A percentile compares a stretch with the other conserved stretches of the same genome.
Evolutionary conservation across 2,888 invertebrate genomes (phyloP).

Genomic region (Pristionchus maxplancki): DNA sequence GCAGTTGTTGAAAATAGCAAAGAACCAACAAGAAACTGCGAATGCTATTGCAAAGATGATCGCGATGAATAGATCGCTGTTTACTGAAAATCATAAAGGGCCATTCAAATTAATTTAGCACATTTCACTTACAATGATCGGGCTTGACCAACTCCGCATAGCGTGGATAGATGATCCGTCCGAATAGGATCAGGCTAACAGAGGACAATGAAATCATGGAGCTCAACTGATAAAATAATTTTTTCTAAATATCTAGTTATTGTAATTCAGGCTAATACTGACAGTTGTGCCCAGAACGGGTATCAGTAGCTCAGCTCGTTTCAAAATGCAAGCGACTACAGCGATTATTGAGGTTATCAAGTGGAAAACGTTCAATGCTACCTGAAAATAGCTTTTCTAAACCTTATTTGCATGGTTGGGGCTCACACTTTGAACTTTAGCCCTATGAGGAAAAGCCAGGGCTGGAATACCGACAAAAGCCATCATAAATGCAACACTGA

Average conservation of each 20-base stretch:
- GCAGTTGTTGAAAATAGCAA: not conserved
- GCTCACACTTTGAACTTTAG: not conserved
- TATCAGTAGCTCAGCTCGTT: not conserved
- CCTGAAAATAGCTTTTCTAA: not conserved
- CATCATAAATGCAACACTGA: not conserved
- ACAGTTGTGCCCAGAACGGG: not conserved
- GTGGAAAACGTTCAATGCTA: not conserved
- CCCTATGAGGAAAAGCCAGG: not conserved
- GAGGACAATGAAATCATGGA: not conserved
- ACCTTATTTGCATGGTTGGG: not conserved
- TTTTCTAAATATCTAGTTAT: not conserved
- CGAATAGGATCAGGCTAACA: not conserved
- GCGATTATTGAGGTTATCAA: not conserved
- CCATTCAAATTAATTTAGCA: not conserved
- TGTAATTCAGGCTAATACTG: not conserved
- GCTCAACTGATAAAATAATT: not conserved
- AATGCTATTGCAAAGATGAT: not conserved
- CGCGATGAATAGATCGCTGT: not conserved
- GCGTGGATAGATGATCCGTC: not conserved
- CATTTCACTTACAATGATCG: not conserved
- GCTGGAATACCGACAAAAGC: not conserved
- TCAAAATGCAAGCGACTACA: not conserved
- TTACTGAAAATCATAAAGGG: not conserved
- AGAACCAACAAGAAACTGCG: not conserved
- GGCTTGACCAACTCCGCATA: not conserved